Percentiles rank a stretch among this genome's conserved stretches.
These are phyloP conservation scores for Hirtodrosophila alboralis DNA, from an alignment of 2,888 invertebrate genomes.

Conservation along the genomic window DNA sequence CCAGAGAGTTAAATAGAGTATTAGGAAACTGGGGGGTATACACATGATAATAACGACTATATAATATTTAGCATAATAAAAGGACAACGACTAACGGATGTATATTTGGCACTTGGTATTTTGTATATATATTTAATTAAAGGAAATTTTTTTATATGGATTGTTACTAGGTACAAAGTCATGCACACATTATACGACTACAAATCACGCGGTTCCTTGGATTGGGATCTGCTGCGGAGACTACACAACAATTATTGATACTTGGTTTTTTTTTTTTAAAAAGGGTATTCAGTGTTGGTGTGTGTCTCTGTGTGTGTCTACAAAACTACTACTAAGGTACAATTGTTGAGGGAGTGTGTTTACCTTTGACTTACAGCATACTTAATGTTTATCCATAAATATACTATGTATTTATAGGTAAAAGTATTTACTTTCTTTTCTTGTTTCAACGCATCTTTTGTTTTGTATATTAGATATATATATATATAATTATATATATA, in stretches of 20 bases:
- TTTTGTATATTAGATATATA: constrained; percentile 30
- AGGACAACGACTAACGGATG: constrained; percentile 41
- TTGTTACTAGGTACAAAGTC: constrained; percentile 46
- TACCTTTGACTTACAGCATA: constrained; percentile 50
- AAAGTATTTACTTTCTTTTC: constrained; percentile 33
- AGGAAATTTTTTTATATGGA: constrained; percentile 4
- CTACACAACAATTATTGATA: constrained; percentile 52
- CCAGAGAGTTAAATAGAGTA: constrained; percentile 20
- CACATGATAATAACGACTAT: constrained; percentile 27
- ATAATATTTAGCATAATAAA: constrained; percentile 33
- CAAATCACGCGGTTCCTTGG: constrained; percentile 31
- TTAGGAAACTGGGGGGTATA: constrained; percentile 29
- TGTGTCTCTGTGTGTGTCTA: constrained; percentile 48
- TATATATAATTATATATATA: constrained; percentile 21
- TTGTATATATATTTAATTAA: not conserved
- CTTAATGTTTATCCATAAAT: constrained; percentile 50
- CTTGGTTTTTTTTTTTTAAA: constrained; percentile 2
- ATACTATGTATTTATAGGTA: constrained; percentile 33
- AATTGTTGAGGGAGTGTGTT: constrained; percentile 33
- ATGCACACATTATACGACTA: constrained; percentile 57
- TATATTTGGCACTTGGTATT: constrained; percentile 44
- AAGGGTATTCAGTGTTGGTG: constrained; percentile 11
- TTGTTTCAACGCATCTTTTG: constrained; percentile 28
- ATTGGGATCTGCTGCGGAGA: constrained; percentile 16
- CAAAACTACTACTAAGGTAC: constrained; percentile 77